Base-by-base conservation (phyloP, 2,888 invertebrate species). In the Neria commutata region DNA sequence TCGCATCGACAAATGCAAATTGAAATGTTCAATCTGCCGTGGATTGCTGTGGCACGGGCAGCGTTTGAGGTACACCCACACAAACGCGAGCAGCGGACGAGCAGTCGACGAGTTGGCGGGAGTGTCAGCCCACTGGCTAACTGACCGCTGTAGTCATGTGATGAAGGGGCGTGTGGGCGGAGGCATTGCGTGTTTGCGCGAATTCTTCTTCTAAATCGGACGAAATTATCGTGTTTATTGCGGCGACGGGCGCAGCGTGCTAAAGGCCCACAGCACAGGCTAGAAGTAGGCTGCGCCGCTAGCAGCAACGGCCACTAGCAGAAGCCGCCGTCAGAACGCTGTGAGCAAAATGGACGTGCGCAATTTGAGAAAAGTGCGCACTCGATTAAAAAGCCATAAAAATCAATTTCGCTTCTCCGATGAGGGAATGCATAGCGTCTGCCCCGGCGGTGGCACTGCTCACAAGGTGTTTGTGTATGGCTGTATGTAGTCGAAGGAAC, bases 371-470 rank as follows among this genome's bases (percentile, higher is more conserved):
- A 42, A 17, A 42, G 42, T 66, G 65, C 63, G 59, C 69, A 62
- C 56, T 56, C 70, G 73, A 68, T 72, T 72, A 74, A 72, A 72
- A 64, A 61, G 69, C 71, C 72, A 74, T 72, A 71, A 72, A 72
- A 72, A n/a, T n/a, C n/a, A n/a, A n/a, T 46, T 52, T 21, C 53
- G 37, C 40, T 19, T 50, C 52, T 55, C 53, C 47, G 52, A 47
- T 56, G 40, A 48, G 64, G 65, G 63, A 64, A 49, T 65, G 62
- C 64, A 67, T 71, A 65, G 67, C 61, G 70, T 62, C 66, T 63
- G 62, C 64, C 60, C 54, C 63, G 65, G 64, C 62, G 70, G 70
- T 73, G 63, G 25, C 59, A 60, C 50, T n/a, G n/a, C n/a, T n/a
- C n/a, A n/a, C n/a, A n/a, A n/a, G n/a, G n/a, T n/a, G n/a, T n/a